Conservation (phyloP, 92 coral and sea anemone species). For the Paramuricea clavata region DNA sequence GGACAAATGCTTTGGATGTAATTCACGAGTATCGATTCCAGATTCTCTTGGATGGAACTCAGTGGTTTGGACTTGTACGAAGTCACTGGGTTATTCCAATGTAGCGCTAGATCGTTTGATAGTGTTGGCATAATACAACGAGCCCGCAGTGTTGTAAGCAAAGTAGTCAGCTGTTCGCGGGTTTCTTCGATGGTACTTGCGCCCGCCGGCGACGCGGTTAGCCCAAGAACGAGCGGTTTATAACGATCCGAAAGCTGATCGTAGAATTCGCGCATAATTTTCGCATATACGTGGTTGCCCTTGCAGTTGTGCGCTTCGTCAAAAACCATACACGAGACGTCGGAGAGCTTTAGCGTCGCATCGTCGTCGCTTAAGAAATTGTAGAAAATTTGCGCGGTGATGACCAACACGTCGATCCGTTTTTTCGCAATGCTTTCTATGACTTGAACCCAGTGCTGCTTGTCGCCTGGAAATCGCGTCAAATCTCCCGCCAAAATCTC, state of each 20-base stretch:
- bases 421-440: conserved; percentile 72
- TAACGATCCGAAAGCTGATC: conserved; percentile 49
- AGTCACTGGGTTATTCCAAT: conserved; percentile 84
- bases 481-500: conserved; percentile 78
- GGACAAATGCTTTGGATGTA: conserved; percentile 20
- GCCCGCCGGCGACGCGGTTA: conserved; percentile 97
- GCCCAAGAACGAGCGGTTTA: conserved; percentile 88
- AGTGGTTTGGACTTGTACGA: conserved; percentile 48
- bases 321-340: conserved; percentile 82
- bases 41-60: conserved; percentile 7
- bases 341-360: conserved; percentile 75
- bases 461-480: conserved; percentile 67
- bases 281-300: conserved; percentile 85
- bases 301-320: conserved; percentile 96
- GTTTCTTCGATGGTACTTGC: conserved; percentile 71
- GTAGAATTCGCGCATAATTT: conserved; percentile 84
- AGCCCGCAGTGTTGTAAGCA: conserved; percentile 80
- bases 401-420: conserved; percentile 82
- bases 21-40: conserved; percentile 7
- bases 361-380: conserved; percentile 79
- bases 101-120: conserved; percentile 74
- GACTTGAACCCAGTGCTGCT: conserved; percentile 70
- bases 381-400: conserved; percentile 90
- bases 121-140: conserved; percentile 79
- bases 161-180: conserved; percentile 53